These are phyloP conservation scores for Erythrolamprus reginae DNA, from an alignment of 2,113 vertebrate species.

Conservation along the genomic window DNA sequence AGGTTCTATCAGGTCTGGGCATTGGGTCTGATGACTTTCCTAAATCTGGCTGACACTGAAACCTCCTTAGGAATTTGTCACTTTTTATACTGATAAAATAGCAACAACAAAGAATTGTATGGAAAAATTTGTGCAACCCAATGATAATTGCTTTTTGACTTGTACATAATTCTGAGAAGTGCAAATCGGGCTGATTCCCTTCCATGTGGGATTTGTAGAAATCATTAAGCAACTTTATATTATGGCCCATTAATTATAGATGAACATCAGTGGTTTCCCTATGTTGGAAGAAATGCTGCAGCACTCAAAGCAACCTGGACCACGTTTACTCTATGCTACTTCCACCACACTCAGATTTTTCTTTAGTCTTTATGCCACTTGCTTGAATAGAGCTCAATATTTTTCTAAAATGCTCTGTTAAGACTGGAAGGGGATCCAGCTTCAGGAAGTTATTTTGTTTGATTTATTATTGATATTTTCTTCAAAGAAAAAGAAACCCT, in stretches of 20 bases:
- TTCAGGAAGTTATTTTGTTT: constrained; percentile 21
- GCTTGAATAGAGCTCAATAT: not conserved
- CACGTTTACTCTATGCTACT: not conserved
- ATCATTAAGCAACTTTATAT: not conserved
- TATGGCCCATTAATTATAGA: not conserved
- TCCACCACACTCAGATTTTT: not conserved
- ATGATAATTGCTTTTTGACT: not conserved
- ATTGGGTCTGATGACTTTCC: not conserved
- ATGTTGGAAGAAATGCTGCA: not conserved
- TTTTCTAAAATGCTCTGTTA: constrained; percentile 8
- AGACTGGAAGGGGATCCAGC: not conserved
- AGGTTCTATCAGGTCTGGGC: not conserved
- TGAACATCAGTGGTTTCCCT: not conserved
- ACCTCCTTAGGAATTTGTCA: not conserved
- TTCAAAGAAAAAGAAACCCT: not conserved
- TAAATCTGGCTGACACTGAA: not conserved
- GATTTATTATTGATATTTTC: constrained; percentile 27
- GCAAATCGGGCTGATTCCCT: not conserved
- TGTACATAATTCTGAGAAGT: not conserved
- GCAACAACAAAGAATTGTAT: not conserved
- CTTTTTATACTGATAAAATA: not conserved
- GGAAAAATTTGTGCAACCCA: not conserved
- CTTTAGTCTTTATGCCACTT: not conserved
- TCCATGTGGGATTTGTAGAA: not conserved
- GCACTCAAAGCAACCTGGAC: not conserved